Evolutionary conservation across 2,113 vertebrate genomes (phyloP).

Genomic region (Thoracochromis brauschi): DNA sequence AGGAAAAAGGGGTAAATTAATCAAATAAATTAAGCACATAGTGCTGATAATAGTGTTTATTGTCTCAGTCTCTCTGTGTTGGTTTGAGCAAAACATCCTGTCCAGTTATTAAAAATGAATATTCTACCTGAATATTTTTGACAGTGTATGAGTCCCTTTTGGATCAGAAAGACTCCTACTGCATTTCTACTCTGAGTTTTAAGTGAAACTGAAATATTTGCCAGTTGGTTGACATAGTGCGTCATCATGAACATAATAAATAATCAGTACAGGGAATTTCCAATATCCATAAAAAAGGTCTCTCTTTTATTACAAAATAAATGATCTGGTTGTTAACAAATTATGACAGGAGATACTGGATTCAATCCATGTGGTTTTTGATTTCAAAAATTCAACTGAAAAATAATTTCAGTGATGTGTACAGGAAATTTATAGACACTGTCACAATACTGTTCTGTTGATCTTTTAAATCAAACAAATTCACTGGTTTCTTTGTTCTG

Average conservation of each 20-base stretch:
- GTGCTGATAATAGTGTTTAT: not conserved
- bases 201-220: not conserved
- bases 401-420: not conserved
- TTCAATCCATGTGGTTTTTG: not conserved
- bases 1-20: not conserved
- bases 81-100: not conserved
- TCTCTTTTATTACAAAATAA: not conserved
- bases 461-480: not conserved
- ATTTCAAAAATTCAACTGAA: not conserved
- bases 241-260: not conserved
- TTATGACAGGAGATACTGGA: not conserved
- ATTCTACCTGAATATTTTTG: not conserved
- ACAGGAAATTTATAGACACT: not conserved
- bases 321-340: not conserved
- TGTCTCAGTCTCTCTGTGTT: not conserved
- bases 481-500: not conserved
- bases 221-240: not conserved
- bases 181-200: not conserved
- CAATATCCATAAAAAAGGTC: not conserved
- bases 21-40: not conserved
- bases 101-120: not conserved
- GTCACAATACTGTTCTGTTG: not conserved
- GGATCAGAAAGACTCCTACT: not conserved
- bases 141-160: not conserved
- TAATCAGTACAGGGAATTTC: not conserved